Base-by-base conservation (phyloP, 2,888 invertebrate species). In the Hydrotaea cyrtoneurina region DNA sequence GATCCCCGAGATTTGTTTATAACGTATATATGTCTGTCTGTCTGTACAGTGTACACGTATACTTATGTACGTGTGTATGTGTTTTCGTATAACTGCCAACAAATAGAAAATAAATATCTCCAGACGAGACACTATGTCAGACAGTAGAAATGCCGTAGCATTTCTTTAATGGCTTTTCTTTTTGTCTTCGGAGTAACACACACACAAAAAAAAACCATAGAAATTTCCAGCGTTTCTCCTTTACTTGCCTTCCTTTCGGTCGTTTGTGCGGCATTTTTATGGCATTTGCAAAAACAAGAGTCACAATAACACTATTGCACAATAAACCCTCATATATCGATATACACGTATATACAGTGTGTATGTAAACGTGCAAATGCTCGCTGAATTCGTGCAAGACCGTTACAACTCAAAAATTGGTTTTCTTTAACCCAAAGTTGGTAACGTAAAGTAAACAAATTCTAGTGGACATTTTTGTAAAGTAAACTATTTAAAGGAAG, bases 91-190 rank as follows among this genome's bases (percentile, higher is more conserved):
- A 71, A 74, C 55, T 64, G 55, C 50, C 7, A 64, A 59, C 15
- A 39, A 78, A 71, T 77, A 57, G 11, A 59, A 75, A 15, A 71
- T 66, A 73, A 21, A 78, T 36, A 80, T 72, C 43, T 75, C 36
- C 64, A 64, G 84, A 59, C 84, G 80, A 84, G 84, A 84, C 81
- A 81, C 72, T 73, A 53, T 81, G 84, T 84, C 84, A 81, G 84
- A 84, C 84, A 73, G 43, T 57, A 15, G 43, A 78, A 75, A 75
- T 78, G 74, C 71, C 72, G 73, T 78, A 74, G 39, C 59, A 73
- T 75, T 81, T 72, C 57, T 76, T 50, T 80, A 78, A 75, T 78
- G 78, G 55, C 3, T 31, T 31, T 31, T 31, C 3, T 55, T 75
- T n/a, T n/a, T n/a, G n/a, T n/a, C 64, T 69, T 43, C 64, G 46